Conservation (phyloP, 2,113 vertebrate genomes). For the Procapra przewalskii region DNA sequence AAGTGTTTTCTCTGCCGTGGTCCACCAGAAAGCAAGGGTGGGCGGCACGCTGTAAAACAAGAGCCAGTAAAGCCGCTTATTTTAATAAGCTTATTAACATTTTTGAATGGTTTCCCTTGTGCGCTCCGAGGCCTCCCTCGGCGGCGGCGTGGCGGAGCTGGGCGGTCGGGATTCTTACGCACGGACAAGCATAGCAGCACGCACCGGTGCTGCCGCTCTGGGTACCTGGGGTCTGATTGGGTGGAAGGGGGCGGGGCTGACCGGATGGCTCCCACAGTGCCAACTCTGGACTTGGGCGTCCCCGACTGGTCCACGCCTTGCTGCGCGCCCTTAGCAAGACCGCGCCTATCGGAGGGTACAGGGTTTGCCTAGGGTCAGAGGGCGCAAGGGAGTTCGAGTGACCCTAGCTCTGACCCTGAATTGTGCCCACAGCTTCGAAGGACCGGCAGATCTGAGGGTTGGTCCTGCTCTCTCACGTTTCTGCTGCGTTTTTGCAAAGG, state of each 20-base stretch:
- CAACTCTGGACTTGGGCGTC: background rate
- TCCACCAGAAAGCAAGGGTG: conserved; percentile 36
- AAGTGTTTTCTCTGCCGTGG: background rate
- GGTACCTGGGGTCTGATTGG: background rate
- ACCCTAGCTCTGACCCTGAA: background rate
- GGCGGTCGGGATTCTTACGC: background rate
- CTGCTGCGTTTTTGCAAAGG: background rate
- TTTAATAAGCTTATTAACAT: conserved; percentile 71
- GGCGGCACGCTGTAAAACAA: conserved; percentile 21
- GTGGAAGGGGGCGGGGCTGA: too few species aligned
- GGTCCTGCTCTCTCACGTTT: background rate
- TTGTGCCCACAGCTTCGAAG: background rate
- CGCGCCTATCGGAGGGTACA: fast-evolving
- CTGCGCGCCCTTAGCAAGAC: fast-evolving
- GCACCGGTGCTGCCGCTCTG: fast-evolving
- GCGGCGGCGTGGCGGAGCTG: background rate
- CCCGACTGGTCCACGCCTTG: fast-evolving
- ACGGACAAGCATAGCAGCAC: background rate
- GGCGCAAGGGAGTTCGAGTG: fast-evolving
- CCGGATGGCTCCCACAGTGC: background rate
- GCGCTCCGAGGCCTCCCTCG: background rate
- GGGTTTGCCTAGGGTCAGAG: background rate
- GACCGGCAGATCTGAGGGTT: fast-evolving
- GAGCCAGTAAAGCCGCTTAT: conserved; percentile 24
- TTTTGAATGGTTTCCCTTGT: conserved; percentile 66